Evolutionary conservation across 2,113 vertebrate genomes (phyloP).

Genomic region (Solenodon paradoxus): DNA sequence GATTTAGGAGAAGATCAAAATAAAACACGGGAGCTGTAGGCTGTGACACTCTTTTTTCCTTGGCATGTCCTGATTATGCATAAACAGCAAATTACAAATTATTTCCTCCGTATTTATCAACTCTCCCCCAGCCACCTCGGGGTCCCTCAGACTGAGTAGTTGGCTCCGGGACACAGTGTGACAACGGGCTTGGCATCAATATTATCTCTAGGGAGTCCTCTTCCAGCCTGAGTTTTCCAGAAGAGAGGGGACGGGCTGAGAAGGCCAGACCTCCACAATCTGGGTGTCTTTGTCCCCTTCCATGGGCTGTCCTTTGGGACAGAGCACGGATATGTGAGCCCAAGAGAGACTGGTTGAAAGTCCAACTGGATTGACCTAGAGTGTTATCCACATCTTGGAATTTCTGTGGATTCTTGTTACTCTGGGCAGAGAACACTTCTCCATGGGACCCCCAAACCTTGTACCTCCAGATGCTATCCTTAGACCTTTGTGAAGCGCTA

Average conservation of each 20-base stretch:
- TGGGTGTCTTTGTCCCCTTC: neutral
- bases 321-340: fast-evolving
- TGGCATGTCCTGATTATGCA: neutral
- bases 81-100: constrained; percentile 35
- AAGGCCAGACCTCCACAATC: neutral
- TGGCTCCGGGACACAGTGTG: neutral
- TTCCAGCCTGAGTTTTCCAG: neutral
- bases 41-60: neutral
- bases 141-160: neutral
- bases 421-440: neutral
- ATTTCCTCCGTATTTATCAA: constrained; percentile 24
- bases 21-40: neutral
- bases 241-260: fast-evolving
- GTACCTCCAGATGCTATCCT: neutral
- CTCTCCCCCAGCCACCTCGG: neutral
- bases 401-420: neutral
- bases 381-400: neutral
- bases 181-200: neutral
- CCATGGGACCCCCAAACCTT: no score
- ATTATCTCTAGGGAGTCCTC: neutral
- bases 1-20: constrained; percentile 26
- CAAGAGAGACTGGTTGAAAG: neutral
- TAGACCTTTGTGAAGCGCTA: neutral
- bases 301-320: no score
- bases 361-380: fast-evolving